Base-by-base conservation (phyloP, 1,140 invertebrate genomes). In the Xylocopa sonorina region DNA sequence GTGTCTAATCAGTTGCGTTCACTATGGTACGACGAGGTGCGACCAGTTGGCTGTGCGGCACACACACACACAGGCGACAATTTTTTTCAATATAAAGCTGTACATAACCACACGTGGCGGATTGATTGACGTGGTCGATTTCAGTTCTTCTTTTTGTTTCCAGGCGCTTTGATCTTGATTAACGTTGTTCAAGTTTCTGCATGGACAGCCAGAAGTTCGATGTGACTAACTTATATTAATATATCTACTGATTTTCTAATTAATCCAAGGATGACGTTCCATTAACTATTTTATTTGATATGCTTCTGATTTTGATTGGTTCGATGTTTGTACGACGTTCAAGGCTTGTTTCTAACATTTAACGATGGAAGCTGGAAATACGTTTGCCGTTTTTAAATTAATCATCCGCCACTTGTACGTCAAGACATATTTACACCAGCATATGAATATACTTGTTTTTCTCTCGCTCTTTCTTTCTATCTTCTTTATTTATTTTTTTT, bases 1-100 rank as follows among this genome's bases (percentile, higher is more conserved):
- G 78, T 84, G 75, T 77, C 72, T 76, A 66, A 51, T 82, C 50
- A 79, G 72, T 86, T 84, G 53, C 82, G 75, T 53, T 84, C 66
- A 72, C 32, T 84, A 41, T 85, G 58, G 27, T 67, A 53, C 50
- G 67, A 46, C 66, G 41, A 81, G 21, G 38, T 69, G 77, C 69
- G 67, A 81, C 34, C 68, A 84, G 68, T 68, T 78, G n/a, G 75
- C 71, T 85, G 68, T 81, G 76, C 67, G 76, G 69, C 73, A n/a
- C n/a, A n/a, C n/a, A n/a, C n/a, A n/a, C n/a, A n/a, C n/a, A n/a
- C n/a, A 82, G 69, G 55, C 79, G 32, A 71, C 32, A 48, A 76
- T 81, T 34, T 29, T 81, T 34, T 29, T n/a, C 27, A 43, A 55
- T 34, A 62, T 12, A 72, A 27, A 29, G 55, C 24, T 74, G 48